Percentiles rank a stretch among this genome's conserved stretches.
Evolutionary conservation across 2,797 vertebrate genomes (phyloP).

Genomic region (Chrosomus eos): DNA sequence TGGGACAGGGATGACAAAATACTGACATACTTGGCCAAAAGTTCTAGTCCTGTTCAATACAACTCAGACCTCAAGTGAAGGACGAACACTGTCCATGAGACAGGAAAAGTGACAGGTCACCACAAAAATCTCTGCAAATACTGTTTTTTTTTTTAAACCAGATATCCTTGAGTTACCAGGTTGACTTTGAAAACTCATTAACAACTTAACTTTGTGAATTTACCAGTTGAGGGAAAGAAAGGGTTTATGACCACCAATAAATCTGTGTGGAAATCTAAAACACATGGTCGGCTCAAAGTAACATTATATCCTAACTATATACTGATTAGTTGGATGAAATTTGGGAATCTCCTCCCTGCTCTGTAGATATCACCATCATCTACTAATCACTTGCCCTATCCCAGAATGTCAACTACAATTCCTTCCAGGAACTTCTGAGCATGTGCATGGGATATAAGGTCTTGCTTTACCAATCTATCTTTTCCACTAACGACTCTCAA

Average conservation of each 20-base stretch:
- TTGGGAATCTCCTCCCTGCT: not conserved
- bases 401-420: not conserved
- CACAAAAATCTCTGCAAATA: not conserved
- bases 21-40: conserved; percentile 17
- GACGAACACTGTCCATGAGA: not conserved
- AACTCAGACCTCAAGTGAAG: not conserved
- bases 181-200: not conserved
- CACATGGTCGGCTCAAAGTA: not conserved
- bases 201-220: not conserved
- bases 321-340: not conserved
- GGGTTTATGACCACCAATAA: not conserved
- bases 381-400: not conserved
- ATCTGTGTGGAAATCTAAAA: not conserved
- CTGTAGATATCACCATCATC: not conserved
- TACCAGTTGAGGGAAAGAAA: not conserved
- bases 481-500: conserved; percentile 14
- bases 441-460: not conserved
- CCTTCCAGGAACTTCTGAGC: conserved; percentile 4
- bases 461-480: not conserved
- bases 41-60: not conserved
- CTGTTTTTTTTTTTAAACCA: not conserved
- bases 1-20: conserved; percentile 12
- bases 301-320: not conserved
- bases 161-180: not conserved
- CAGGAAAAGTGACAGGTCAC: not conserved